These are phyloP conservation scores for Styela clava DNA, from an alignment of 23 tunicate species.

Conservation along the genomic window DNA sequence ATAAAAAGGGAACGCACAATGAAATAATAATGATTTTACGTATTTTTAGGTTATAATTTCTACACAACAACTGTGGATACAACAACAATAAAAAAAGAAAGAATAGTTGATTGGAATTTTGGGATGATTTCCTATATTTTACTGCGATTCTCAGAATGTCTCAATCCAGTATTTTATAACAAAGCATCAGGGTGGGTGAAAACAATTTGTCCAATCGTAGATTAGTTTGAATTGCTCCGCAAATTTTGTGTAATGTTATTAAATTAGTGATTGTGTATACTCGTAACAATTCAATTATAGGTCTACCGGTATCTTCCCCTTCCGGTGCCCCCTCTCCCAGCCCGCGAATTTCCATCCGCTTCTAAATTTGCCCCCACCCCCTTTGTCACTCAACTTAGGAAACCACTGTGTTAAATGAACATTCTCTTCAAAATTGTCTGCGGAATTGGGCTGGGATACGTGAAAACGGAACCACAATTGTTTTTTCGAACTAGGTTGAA, in stretches of 20 bases:
- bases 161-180: constrained; percentile 17
- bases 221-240: not conserved
- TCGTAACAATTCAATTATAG: not conserved
- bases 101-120: not conserved
- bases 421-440: too few species aligned
- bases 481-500: too few species aligned
- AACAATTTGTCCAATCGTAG: not conserved
- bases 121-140: constrained; percentile 19
- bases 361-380: too few species aligned
- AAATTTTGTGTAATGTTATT: too few species aligned
- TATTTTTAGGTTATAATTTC: not conserved
- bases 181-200: constrained; percentile 6
- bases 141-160: constrained; percentile 17
- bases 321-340: not conserved
- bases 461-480: too few species aligned
- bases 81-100: not conserved
- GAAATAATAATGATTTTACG: not conserved
- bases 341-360: not conserved
- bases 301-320: not conserved
- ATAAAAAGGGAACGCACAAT: too few species aligned
- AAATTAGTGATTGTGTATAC: not conserved
- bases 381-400: too few species aligned
- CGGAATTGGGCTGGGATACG: too few species aligned
- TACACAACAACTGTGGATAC: not conserved
- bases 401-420: too few species aligned